phyloP scores from a whole-genome alignment of 2,113 vertebrate species.

The Agapornis roseicollis region DNA sequence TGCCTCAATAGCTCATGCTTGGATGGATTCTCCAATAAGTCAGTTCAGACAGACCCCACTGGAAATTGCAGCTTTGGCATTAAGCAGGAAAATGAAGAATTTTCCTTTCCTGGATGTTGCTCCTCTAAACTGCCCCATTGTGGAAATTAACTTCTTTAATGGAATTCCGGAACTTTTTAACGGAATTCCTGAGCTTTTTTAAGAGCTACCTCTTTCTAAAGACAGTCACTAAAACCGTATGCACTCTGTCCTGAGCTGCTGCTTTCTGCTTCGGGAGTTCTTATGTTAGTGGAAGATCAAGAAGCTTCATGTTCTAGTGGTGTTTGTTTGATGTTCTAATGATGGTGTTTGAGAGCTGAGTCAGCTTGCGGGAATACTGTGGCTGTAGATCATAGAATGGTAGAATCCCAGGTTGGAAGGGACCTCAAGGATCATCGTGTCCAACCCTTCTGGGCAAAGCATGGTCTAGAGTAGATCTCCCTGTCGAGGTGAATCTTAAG shows the following conservation, averaged over 20 bases:
- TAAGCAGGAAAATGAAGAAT: slow-evolving; percentile 11
- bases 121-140: not conserved
- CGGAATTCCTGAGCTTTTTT: not conserved
- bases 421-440: not conserved
- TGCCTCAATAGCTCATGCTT: slow-evolving; percentile 54
- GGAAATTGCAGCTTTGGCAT: not conserved
- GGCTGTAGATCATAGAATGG: not conserved
- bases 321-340: accelerated
- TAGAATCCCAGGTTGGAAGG: not conserved
- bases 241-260: not conserved
- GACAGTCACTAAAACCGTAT: not conserved
- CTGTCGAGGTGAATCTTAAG: not conserved
- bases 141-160: not conserved
- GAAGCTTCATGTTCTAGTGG: accelerated
- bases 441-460: not conserved
- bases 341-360: not conserved
- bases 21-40: slow-evolving; percentile 76
- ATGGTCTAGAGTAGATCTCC: not conserved
- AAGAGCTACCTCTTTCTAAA: not conserved
- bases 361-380: not conserved
- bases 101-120: not conserved
- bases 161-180: not conserved
- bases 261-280: not conserved
- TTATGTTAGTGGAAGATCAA: not conserved
- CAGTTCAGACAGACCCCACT: slow-evolving; percentile 54